Base-by-base conservation (phyloP, 2,888 invertebrate genomes). In the Parasteatoda lunata region DNA sequence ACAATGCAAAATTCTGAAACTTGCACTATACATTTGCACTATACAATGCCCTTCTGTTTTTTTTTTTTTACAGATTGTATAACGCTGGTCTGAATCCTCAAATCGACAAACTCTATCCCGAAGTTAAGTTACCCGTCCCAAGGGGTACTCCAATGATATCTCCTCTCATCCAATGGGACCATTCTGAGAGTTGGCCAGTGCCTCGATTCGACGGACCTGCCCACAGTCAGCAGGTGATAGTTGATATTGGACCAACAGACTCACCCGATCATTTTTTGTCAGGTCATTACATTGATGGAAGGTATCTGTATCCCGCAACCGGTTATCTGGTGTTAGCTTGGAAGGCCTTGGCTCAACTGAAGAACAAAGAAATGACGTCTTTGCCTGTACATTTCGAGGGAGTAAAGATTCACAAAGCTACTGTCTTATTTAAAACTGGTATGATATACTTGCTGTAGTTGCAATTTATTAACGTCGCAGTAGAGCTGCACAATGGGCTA, bases 81-180 rank as follows among this genome's bases (percentile, higher is more conserved):
- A 94, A 94, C 85, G 95, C 95, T 75, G 98, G 98, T 79, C 94
- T 94, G 47, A 95, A 96, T 92, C 96, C 97, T 7, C 93, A 94
- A 89, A 92, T 96, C 8, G 92, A 94, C 51, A 94, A 94, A 81
- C 93, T 98, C 72, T 97, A 96, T 92, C 95, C 96, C 78, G 93
- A 95, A 5, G 94, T 96, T 8, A 93, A 93, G 88, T 97, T 94
- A 92, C 99, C 99, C 0, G 98, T 98, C 75, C 94, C 97, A 45
- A 94, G 95, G 89, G 97, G 97, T 90, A 98, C 98, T 48, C 97
- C 97, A 0, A 96, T 96, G 94, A 93, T 99, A 77, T 95, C 95
- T 88, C 95, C 97, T 0, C 93, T 95, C 92, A 93, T 99, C 90
- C 94, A 94, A 89, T 99, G 99, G 99, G 98, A 99, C 92, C 99